Evolutionary conservation across 1,140 invertebrate species (phyloP).

Genomic region (Hycleus phaleratus): DNA sequence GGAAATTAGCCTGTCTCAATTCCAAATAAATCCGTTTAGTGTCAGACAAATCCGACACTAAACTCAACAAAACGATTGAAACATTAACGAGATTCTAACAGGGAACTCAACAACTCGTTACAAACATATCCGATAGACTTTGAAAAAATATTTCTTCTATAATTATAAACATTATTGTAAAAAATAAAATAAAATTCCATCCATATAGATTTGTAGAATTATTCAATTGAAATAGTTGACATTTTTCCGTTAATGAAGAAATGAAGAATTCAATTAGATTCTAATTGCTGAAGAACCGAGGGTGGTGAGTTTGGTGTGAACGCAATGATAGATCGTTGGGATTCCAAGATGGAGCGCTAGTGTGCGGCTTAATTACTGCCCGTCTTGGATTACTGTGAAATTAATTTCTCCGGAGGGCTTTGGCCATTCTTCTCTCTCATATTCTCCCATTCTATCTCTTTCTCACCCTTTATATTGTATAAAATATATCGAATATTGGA

Average conservation of each 20-base stretch:
- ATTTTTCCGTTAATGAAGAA: constrained; percentile 22
- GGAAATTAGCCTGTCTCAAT: constrained; percentile 14
- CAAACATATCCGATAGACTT: constrained; percentile 25
- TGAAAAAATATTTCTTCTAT: no score
- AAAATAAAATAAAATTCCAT: no score
- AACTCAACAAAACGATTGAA: constrained; percentile 36
- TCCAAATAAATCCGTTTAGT: constrained; percentile 25
- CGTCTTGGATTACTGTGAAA: constrained; percentile 41
- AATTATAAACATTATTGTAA: no score
- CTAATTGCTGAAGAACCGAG: constrained; percentile 22
- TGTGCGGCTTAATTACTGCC: constrained; percentile 38
- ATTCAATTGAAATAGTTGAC: constrained; percentile 18
- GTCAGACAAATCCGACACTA: constrained; percentile 21
- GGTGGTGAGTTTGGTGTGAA: constrained; percentile 26
- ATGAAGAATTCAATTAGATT: constrained; percentile 26
- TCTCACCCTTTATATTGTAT: constrained; percentile 7
- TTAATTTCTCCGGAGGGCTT: constrained; percentile 40
- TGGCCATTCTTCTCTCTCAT: constrained; percentile 22
- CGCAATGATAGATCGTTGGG: constrained; percentile 38
- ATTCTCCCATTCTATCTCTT: no score
- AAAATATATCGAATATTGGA: constrained; percentile 40
- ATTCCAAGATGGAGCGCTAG: constrained; percentile 29
- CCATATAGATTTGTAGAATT: no score
- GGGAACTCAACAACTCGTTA: constrained; percentile 32
- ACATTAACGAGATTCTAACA: constrained; percentile 36